A percentile compares a stretch with the other conserved stretches of the same genome.
phyloP scores from a whole-genome alignment of 1,140 invertebrate species.

The Magallana gigas region DNA sequence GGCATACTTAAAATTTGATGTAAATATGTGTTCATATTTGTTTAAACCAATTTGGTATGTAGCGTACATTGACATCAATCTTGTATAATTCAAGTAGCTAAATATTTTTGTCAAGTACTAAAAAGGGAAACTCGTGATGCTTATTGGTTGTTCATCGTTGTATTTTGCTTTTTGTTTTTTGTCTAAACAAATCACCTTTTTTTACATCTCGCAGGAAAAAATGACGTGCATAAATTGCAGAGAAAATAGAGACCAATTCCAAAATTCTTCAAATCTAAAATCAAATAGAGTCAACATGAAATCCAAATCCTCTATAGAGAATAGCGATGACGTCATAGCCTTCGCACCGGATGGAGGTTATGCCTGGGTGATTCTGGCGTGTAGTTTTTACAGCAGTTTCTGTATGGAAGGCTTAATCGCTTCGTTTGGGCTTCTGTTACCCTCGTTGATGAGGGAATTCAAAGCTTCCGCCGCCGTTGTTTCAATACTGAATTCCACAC shows the following conservation, averaged over 20 bases:
- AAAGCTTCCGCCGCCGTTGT: constrained; percentile 37
- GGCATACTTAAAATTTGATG: too few relatives aligned
- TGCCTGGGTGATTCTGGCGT: constrained; percentile 49
- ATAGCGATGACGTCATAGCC: not conserved
- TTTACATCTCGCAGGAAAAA: not conserved
- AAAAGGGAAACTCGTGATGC: too few relatives aligned
- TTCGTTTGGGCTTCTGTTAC: constrained; percentile 50
- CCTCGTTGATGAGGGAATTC: constrained; percentile 42
- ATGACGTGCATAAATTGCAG: not conserved
- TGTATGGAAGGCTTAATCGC: constrained; percentile 48
- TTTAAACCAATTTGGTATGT: too few relatives aligned
- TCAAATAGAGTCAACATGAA: not conserved
- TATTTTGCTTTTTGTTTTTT: too few relatives aligned
- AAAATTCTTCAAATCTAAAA: not conserved
- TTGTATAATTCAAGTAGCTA: too few relatives aligned
- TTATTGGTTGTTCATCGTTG: too few relatives aligned
- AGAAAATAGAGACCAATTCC: not conserved
- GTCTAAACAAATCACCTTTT: not conserved
- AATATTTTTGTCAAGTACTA: too few relatives aligned
- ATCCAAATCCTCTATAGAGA: not conserved
- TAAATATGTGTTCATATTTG: too few relatives aligned
- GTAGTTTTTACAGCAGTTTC: constrained; percentile 46
- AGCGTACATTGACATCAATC: too few relatives aligned
- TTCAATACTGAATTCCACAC: constrained; percentile 44
- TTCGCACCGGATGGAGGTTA: constrained; percentile 46